Percentiles rank a stretch among this genome's conserved stretches.
These are phyloP conservation scores for Saguinus imperator DNA, from an alignment of 2,113 vertebrate genomes.

Conservation along the genomic window DNA sequence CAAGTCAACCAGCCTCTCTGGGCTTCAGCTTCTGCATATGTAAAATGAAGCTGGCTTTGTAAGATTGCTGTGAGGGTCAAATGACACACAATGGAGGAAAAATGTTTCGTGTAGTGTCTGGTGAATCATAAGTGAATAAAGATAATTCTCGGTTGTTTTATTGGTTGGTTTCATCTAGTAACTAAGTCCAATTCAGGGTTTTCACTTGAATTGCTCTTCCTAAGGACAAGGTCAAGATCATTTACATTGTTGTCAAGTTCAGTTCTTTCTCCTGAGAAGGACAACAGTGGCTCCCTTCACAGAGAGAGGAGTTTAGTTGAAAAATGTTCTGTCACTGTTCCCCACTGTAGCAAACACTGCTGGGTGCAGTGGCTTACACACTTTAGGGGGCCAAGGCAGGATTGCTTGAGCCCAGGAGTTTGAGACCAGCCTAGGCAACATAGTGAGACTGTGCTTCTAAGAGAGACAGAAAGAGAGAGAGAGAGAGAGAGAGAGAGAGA, in stretches of 20 bases:
- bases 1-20: not conserved
- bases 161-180: not conserved
- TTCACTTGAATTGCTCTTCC: not conserved
- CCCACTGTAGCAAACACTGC: not conserved
- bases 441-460: too few relatives aligned
- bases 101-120: not conserved
- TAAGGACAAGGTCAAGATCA: not conserved
- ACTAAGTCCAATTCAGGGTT: not conserved
- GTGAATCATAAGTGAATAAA: accelerated
- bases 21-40: not conserved
- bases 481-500: too few relatives aligned
- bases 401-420: too few relatives aligned
- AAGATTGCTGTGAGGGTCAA: not conserved
- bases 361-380: not conserved
- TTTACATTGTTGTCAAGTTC: not conserved
- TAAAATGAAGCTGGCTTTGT: not conserved
- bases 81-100: not conserved
- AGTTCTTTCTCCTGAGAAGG: not conserved
- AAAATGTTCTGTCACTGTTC: not conserved
- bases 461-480: too few relatives aligned
- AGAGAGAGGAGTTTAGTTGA: not conserved
- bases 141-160: not conserved
- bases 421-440: too few relatives aligned
- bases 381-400: too few relatives aligned
- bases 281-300: not conserved